Conservation (phyloP, 2,888 invertebrate genomes). For the Acrobasis suavella region DNA sequence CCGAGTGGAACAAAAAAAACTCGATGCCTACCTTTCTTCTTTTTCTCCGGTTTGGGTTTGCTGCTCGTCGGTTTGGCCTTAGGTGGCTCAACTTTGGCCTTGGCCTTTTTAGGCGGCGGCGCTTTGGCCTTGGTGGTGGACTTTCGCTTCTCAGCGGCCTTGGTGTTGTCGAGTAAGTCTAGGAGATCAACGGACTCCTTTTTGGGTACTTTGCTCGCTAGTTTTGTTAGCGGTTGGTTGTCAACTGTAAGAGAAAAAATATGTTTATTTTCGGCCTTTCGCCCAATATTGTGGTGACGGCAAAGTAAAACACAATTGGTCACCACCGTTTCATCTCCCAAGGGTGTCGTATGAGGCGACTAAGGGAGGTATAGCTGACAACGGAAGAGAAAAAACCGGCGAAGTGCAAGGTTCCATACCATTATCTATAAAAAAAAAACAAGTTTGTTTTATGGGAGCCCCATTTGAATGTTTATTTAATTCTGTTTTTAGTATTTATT, state of each 20-base stretch:
- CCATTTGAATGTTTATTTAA: too few species aligned
- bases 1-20: constrained; percentile 35
- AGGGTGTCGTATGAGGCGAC: too few species aligned
- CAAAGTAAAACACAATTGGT: too few species aligned
- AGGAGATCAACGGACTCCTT: constrained; percentile 62
- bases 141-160: constrained; percentile 63
- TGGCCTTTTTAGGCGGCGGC: constrained; percentile 56
- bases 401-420: too few species aligned
- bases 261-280: background rate
- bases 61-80: constrained; percentile 58
- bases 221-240: constrained; percentile 65
- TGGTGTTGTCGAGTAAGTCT: constrained; percentile 60
- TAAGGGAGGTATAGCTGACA: too few species aligned
- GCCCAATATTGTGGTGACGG: too few species aligned
- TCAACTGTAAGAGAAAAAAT: constrained; percentile 56
- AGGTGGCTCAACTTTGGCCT: constrained; percentile 48
- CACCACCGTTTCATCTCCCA: too few species aligned
- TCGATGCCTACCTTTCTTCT: constrained; percentile 74
- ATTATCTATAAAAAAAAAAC: too few species aligned
- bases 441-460: too few species aligned
- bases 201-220: constrained; percentile 69
- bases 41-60: constrained; percentile 64
- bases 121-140: constrained; percentile 54
- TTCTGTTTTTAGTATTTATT: too few species aligned
- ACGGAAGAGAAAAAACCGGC: too few species aligned